Conservation (phyloP, 1,140 invertebrate species). For the Drosophila insularis region DNA sequence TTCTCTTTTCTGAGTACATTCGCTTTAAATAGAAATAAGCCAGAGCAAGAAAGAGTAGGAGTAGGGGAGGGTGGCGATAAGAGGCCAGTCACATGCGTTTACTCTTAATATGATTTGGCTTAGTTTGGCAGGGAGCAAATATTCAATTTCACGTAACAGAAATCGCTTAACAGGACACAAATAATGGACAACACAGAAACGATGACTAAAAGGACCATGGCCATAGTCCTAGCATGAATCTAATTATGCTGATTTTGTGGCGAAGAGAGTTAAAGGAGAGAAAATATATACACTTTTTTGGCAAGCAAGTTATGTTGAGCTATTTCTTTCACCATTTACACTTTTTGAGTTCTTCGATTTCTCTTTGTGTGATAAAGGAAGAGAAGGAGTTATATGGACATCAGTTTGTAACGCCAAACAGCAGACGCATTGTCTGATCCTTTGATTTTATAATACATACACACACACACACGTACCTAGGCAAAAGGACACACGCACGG, state of each 20-base stretch:
- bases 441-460: constrained; percentile 54
- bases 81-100: not conserved
- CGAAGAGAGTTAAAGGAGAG: not conserved
- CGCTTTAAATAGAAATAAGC: constrained; percentile 54
- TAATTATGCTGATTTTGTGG: not conserved
- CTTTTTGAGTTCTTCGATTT: not conserved
- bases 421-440: constrained; percentile 55
- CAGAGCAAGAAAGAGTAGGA: not conserved
- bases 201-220: constrained; percentile 9
- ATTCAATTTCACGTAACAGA: constrained; percentile 65
- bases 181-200: constrained; percentile 45
- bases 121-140: constrained; percentile 34
- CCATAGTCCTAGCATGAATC: not conserved
- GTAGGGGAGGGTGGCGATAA: not conserved
- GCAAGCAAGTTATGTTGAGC: not conserved
- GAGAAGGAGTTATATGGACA: not conserved
- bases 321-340: not conserved
- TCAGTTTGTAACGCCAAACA: constrained; percentile 11
- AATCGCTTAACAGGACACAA: constrained; percentile 65
- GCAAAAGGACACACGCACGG: not conserved
- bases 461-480: constrained; percentile 28
- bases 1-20: constrained; percentile 5
- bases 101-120: not conserved
- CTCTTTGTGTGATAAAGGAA: not conserved
- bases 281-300: not conserved